These are phyloP conservation scores for Rhagonycha fulva DNA, from an alignment of 2,888 invertebrate genomes.

Conservation along the genomic window DNA sequence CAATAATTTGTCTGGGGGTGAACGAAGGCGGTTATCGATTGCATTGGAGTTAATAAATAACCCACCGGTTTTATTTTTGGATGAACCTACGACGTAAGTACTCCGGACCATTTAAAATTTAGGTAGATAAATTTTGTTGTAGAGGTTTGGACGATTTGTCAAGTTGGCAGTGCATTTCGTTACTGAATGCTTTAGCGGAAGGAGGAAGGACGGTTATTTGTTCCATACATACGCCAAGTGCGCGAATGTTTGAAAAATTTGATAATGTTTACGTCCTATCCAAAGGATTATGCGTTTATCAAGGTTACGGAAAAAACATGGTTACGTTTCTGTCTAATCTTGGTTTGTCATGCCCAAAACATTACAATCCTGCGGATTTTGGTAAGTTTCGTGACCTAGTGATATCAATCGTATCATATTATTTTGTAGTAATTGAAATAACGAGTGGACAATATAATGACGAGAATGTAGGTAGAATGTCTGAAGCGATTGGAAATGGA, in stretches of 20 bases:
- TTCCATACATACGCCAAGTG: constrained; percentile 81
- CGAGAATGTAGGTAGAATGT: constrained; percentile 70
- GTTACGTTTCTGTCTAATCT: constrained; percentile 77
- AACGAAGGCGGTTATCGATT: constrained; percentile 89
- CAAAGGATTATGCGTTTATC: constrained; percentile 85
- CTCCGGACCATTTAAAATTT: background rate
- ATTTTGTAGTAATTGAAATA: constrained; percentile 70
- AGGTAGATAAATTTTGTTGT: constrained; percentile 38
- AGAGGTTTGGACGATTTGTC: constrained; percentile 77
- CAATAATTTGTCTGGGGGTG: constrained; percentile 84
- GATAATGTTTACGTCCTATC: constrained; percentile 82
- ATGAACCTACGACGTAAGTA: constrained; percentile 93
- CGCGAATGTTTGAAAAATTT: constrained; percentile 76
- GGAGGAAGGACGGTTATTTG: constrained; percentile 77
- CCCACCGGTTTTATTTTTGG: constrained; percentile 92
- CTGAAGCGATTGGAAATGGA: constrained; percentile 65
- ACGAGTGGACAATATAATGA: constrained; percentile 78
- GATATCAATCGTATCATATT: constrained; percentile 5
- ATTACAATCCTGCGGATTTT: constrained; percentile 96
- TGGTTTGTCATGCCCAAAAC: constrained; percentile 82
- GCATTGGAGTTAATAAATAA: constrained; percentile 93
- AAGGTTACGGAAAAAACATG: constrained; percentile 77
- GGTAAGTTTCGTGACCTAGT: constrained; percentile 58
- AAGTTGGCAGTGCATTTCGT: constrained; percentile 70
- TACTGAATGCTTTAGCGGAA: constrained; percentile 69